These are phyloP conservation scores for Cheilinus undulatus DNA, from an alignment of 2,113 vertebrate genomes.

Conservation along the genomic window DNA sequence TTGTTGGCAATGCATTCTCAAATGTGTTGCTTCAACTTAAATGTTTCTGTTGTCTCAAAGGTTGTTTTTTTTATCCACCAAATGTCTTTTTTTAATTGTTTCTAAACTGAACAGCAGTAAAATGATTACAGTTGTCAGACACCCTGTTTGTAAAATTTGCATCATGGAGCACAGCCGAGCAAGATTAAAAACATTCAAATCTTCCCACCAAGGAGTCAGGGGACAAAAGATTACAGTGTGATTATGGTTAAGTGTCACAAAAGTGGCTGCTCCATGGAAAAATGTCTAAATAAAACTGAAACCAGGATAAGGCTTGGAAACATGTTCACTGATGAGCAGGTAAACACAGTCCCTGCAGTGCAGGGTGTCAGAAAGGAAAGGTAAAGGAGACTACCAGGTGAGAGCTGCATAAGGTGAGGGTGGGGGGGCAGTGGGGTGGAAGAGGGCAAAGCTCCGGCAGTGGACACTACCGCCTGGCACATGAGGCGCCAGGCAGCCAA, in stretches of 20 bases:
- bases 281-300: neutral
- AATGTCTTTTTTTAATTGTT: too few species aligned
- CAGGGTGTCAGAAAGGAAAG: conserved; percentile 31
- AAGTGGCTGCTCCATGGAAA: too few species aligned
- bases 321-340: neutral
- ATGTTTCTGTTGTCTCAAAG: too few species aligned
- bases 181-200: too few species aligned
- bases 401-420: conserved; percentile 29
- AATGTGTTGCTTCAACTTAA: neutral
- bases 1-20: too few species aligned
- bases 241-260: too few species aligned
- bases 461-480: conserved; percentile 69
- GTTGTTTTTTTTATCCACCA: neutral
- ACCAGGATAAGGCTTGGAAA: neutral
- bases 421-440: conserved; percentile 66
- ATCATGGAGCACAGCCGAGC: too few species aligned
- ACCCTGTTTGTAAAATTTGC: too few species aligned
- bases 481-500: conserved; percentile 59
- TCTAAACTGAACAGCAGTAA: too few species aligned
- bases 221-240: too few species aligned
- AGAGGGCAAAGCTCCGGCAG: conserved; percentile 66
- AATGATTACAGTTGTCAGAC: too few species aligned
- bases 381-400: conserved; percentile 33
- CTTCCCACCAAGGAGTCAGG: too few species aligned
- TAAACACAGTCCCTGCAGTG: neutral